A percentile compares a stretch with the other conserved stretches of the same genome.
These are phyloP conservation scores for Xestia rhomboidea DNA, from an alignment of 2,888 invertebrate species.

Conservation along the genomic window DNA sequence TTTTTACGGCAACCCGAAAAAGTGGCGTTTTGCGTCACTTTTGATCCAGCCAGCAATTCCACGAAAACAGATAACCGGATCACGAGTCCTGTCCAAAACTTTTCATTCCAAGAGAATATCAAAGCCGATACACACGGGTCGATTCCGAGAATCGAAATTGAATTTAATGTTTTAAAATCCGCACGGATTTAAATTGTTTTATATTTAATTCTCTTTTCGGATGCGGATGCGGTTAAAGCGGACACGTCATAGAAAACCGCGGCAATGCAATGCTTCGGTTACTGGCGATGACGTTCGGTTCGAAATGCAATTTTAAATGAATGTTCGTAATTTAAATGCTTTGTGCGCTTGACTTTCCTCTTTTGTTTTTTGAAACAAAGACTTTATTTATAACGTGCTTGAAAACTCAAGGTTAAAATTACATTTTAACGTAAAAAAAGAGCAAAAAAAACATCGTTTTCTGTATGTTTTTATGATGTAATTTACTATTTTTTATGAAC, in stretches of 20 bases:
- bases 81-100: conserved; percentile 32
- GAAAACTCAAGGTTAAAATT: background rate
- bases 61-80: conserved; percentile 35
- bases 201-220: conserved; percentile 61
- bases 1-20: conserved; percentile 22
- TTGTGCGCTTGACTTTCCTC: conserved; percentile 1
- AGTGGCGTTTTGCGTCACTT: conserved; percentile 14
- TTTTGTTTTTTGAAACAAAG: background rate
- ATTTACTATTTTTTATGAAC: conserved; percentile 12
- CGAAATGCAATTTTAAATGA: conserved; percentile 53
- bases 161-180: conserved; percentile 44
- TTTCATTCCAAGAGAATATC: conserved; percentile 31
- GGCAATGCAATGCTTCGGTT: conserved; percentile 54
- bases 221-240: conserved; percentile 60
- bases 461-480: conserved; percentile 12
- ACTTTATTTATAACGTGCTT: background rate
- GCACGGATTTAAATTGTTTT: conserved; percentile 38
- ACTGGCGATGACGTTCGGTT: conserved; percentile 64
- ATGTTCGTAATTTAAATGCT: conserved; percentile 29
- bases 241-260: conserved; percentile 67
- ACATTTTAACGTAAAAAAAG: background rate
- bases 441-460: background rate
- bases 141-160: conserved; percentile 39
- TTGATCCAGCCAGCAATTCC: conserved; percentile 26
- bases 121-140: conserved; percentile 22